Evolutionary conservation across 2,113 vertebrate species (phyloP).

Genomic region (Labrus mixtus): DNA sequence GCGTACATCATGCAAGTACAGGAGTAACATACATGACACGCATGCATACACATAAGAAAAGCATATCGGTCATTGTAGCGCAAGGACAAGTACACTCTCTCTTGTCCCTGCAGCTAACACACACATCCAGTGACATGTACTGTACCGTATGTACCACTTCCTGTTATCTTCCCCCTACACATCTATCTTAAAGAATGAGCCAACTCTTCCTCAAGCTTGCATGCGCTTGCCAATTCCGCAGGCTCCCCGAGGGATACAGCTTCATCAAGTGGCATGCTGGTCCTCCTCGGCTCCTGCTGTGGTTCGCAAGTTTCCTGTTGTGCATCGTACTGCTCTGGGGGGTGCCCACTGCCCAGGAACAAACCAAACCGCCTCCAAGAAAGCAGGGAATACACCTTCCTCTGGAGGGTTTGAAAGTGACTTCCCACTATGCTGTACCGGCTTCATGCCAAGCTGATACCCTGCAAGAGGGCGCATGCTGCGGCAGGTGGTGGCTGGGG

Average conservation of each 20-base stretch:
- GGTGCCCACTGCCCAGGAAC: slow-evolving; percentile 43
- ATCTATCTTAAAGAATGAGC: slow-evolving; percentile 3
- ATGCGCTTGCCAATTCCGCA: slow-evolving; percentile 33
- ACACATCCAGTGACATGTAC: slow-evolving; percentile 1
- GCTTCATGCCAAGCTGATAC: slow-evolving; percentile 44
- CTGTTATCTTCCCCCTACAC: slow-evolving; percentile 5
- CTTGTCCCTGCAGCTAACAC: slow-evolving; percentile 24
- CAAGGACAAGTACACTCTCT: slow-evolving; percentile 3
- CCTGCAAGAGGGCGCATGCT: slow-evolving; percentile 30
- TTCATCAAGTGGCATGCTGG: slow-evolving; percentile 43
- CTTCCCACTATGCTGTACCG: slow-evolving; percentile 40
- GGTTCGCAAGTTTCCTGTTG: slow-evolving; percentile 50
- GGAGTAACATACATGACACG: slow-evolving; percentile 15
- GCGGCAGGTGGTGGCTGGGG: slow-evolving; percentile 62
- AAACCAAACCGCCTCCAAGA: slow-evolving; percentile 7
- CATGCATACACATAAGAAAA: slow-evolving; percentile 25
- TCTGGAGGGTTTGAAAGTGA: slow-evolving; percentile 35
- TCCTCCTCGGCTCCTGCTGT: slow-evolving; percentile 36
- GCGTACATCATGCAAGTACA: slow-evolving; percentile 28
- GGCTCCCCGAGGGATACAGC: slow-evolving; percentile 34
- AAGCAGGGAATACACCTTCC: not conserved
- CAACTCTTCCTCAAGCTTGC: slow-evolving; percentile 37
- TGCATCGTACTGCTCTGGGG: slow-evolving; percentile 53
- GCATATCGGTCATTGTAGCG: slow-evolving; percentile 8
- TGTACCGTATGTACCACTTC: slow-evolving; percentile 34